Base-by-base conservation (phyloP, 2,888 invertebrate species). In the Caenorhabditis virilis region DNA sequence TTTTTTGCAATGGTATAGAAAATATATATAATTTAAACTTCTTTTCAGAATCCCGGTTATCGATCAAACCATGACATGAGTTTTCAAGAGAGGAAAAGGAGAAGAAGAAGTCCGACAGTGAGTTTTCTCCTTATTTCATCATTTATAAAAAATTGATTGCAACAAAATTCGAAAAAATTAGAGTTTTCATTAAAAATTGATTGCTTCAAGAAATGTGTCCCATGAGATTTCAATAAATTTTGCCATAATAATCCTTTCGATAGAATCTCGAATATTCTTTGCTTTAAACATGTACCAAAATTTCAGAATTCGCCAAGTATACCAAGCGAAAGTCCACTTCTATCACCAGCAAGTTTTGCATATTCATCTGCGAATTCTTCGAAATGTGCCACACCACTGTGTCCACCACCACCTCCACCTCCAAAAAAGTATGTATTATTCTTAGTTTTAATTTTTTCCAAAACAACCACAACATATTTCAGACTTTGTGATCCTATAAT, bases 341-440 rank as follows among this genome's bases (percentile, higher is more conserved):
- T 30, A 9, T 20, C 38, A 27, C 27, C 41, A 36, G 9, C 48
- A 33, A 48, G 48, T 15, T 36, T 26, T 39, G 26, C 5, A 25
- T 15, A 18, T 35, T n/a, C 22, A 11, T 23, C 45, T 6, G 26
- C 5, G 18, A 16, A 18, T 35, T n/a, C 22, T 9, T 23, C 45
- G 2, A 22, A 22, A n/a, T 27, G 16, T 3, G 15, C 43, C 2
- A 23, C 43, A 23, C 23, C 45, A 27, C 13, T 41, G 15, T 50
- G 18, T 43, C 56, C 48, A n/a, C 48, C 48, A 9, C 48, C 56
- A 23, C 56, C 56, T 16, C 56, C 48, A 42, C 56, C 56, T 13
- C 47, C 41, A 15, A 55, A 33, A 33, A 42, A 30, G 41, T 39
- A 16, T 27, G 18, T 33, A 26, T n/a, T n/a, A n/a, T n/a, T n/a